These are phyloP conservation scores for Coenonympha glycerion DNA, from an alignment of 2,888 invertebrate genomes.

Conservation along the genomic window DNA sequence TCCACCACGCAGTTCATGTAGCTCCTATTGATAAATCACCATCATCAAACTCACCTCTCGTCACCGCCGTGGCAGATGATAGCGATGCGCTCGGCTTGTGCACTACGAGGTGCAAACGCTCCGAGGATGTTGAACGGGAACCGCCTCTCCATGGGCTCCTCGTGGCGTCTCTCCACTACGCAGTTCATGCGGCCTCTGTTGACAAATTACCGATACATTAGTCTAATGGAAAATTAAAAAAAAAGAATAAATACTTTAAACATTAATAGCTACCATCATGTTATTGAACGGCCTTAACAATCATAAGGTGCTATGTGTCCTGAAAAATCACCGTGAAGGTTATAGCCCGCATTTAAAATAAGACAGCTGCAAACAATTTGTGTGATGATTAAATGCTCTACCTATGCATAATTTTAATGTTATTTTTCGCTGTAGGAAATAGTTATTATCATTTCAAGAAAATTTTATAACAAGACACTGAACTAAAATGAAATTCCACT, in stretches of 20 bases:
- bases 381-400: too few relatives aligned
- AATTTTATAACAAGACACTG: too few relatives aligned
- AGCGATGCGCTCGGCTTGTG: constrained; percentile 89
- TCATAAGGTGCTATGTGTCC: too few relatives aligned
- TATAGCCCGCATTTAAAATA: too few relatives aligned
- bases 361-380: too few relatives aligned
- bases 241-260: too few relatives aligned
- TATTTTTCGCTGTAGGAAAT: background rate
- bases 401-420: too few relatives aligned
- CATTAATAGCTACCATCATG: too few relatives aligned
- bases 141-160: constrained; percentile 83
- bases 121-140: constrained; percentile 72
- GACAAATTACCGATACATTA: constrained; percentile 12
- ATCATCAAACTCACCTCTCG: constrained; percentile 55
- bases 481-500: background rate
- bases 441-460: too few relatives aligned
- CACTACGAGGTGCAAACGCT: constrained; percentile 58
- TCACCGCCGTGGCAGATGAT: constrained; percentile 92
- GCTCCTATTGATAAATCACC: constrained; percentile 28
- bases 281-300: too few relatives aligned
- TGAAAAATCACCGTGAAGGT: too few relatives aligned
- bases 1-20: constrained; percentile 94
- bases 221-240: background rate
- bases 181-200: constrained; percentile 90
- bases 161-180: constrained; percentile 89